Evolutionary conservation across 2,888 invertebrate species (phyloP), one percentile per base, ranked within the genome.

Genomic region (Eupithecia centaureata): DNA sequence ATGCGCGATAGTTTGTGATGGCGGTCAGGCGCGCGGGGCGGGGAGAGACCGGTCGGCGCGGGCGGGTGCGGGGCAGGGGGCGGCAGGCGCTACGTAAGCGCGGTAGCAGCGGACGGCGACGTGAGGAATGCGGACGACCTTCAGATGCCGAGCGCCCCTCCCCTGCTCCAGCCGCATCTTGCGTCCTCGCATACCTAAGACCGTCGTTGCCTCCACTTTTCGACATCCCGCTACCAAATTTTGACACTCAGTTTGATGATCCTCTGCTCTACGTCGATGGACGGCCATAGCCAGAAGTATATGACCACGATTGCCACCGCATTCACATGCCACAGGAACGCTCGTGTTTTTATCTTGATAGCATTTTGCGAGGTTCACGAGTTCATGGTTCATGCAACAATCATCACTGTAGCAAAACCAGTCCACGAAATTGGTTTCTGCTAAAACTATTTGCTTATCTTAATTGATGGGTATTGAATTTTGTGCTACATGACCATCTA

Each of bases 121-220:
- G 91, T 88, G 87, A 88, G 92, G 93, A 92, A 93, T 93, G 93
- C 92, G 92, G 93, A 90, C 92, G 93, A 92, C 93, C 93, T 93
- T 93, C 92, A 92, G 89, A 92, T 92, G 89, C 91, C 92, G 91
- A 90, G 85, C 88, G 89, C 92, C 91, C 91, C 91, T 89, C 92
- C 91, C 87, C 85, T 81, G 83, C 86, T 87, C 90, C 86, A 82
- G 89, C 91, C 92, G 90, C 92, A 91, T 92, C 92, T 91, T 89
- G 92, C 92, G 92, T 90, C 91, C 92, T 91, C 92, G 92, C 92
- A 91, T 92, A 89, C 91, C 92, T 90, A 84, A 85, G 86, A 85
- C 86, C 88, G 86, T 84, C 89, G 86, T 83, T 89, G 88, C 91
- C 88, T 91, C 90, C 86, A 89, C 86, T 91, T 89, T 89, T 90